Percentiles rank a stretch among this genome's conserved stretches.
phyloP scores from a whole-genome alignment of 1,140 invertebrate genomes.

The Panulirus ornatus region DNA sequence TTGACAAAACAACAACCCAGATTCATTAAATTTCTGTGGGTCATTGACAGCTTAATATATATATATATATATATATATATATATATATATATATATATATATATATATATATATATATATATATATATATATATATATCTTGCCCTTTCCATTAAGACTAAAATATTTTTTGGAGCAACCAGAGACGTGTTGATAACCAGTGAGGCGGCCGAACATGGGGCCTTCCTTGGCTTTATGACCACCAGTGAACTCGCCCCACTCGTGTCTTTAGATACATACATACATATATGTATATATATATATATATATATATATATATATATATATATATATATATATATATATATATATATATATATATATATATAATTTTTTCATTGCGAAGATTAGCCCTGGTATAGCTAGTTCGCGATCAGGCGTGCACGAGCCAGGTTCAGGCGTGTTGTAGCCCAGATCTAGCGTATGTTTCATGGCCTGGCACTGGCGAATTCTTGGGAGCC shows the following conservation, averaged over 20 bases:
- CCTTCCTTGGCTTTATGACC: neutral
- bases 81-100: neutral
- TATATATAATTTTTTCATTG: constrained; percentile 40
- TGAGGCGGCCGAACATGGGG: neutral
- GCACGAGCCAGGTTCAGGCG: constrained; percentile 25
- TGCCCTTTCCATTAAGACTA: constrained; percentile 65
- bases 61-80: neutral
- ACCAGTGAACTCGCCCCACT: neutral
- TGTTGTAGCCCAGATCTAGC: neutral
- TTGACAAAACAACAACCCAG: constrained; percentile 57
- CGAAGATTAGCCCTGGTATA: constrained; percentile 33
- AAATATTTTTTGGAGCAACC: constrained; percentile 56
- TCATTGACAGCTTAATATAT: constrained; percentile 40
- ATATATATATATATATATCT: constrained; percentile 44
- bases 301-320: too few relatives aligned
- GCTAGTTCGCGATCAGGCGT: constrained; percentile 43
- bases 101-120: neutral
- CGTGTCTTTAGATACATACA: constrained; percentile 32
- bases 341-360: too few relatives aligned
- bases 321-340: too few relatives aligned
- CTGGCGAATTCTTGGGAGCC: neutral
- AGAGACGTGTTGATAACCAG: constrained; percentile 34
- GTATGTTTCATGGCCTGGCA: neutral
- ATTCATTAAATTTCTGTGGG: constrained; percentile 47
- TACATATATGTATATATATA: too few relatives aligned